A percentile compares a stretch with the other conserved stretches of the same genome.
Conservation (phyloP, 92 coral and sea anemone genomes). For the Zoanthus sociatus region DNA sequence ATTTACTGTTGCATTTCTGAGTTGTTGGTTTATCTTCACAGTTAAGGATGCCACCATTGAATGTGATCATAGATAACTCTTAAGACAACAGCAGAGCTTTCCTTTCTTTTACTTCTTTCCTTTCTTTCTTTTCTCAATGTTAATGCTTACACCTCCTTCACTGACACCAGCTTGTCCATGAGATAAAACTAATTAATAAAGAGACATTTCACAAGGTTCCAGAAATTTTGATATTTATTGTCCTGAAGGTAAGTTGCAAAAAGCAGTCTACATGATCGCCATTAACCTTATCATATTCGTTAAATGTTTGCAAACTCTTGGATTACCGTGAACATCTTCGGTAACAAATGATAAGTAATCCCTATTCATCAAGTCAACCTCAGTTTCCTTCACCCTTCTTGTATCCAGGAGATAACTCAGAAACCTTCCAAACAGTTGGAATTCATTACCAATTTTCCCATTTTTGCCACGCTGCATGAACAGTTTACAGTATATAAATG, state of each 20-base stretch:
- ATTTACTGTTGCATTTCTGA: conserved; percentile 72
- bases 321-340: conserved; percentile 67
- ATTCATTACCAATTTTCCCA: conserved; percentile 34
- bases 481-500: not conserved
- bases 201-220: conserved; percentile 69
- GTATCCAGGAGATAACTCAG: conserved; percentile 65
- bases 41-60: conserved; percentile 52
- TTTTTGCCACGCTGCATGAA: too few relatives aligned
- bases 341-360: conserved; percentile 59
- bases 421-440: conserved; percentile 68
- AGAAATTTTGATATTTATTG: conserved; percentile 51
- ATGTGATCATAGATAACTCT: conserved; percentile 73
- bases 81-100: conserved; percentile 70
- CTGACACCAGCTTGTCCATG: conserved; percentile 80
- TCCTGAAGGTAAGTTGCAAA: conserved; percentile 56
- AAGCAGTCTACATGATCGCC: conserved; percentile 64
- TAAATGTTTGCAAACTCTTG: conserved; percentile 61
- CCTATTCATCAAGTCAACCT: conserved; percentile 65
- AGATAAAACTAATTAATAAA: conserved; percentile 51
- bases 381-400: conserved; percentile 52
- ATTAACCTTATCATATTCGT: conserved; percentile 49
- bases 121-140: conserved; percentile 38
- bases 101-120: conserved; percentile 22
- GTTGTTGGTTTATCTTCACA: conserved; percentile 67
- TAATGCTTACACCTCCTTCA: conserved; percentile 76